Base-by-base conservation (phyloP, 2,113 vertebrate species). In the Notiomystis cincta region DNA sequence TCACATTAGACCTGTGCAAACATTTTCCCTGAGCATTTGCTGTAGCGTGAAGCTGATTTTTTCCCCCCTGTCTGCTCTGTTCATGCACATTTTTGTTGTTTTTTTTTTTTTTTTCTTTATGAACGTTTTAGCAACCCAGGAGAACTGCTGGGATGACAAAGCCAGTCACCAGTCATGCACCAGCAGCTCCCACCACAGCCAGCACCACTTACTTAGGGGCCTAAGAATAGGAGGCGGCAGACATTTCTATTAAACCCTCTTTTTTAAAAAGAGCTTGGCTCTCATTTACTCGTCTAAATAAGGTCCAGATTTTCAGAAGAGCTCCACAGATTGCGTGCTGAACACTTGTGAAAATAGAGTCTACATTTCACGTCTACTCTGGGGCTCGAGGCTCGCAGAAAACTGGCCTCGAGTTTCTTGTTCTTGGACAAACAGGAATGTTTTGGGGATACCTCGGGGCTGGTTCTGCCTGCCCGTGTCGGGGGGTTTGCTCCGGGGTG, bases 301-400 rank as follows among this genome's bases (percentile, higher is more conserved):
- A 95, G 69, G 95, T 96, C 93, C 95, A 97, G 96, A 95, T 96
- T 97, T 96, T 94, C 88, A 86, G 94, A 96, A 71, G 88, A 90
- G 86, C 90, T 96, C 88, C 64, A 31, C 19, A 81, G 93, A 85
- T 94, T 96, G 90, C 76, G 33, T 94, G 92, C 95, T 65, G 95
- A 96, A 90, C 95, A 94, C 95, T 95, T 97, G 93, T 95, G 96
- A 93, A 97, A 97, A 96, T 90, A 96, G 75, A 93, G 93, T 71
- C 92, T 87, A 60, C 82, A 53, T 95, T 95, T 96, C 92, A 89
- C 3, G 0, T 93, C 93, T 94, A 82, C 80, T 83, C 83, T 57
- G 92, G 80, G 95, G 88, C 90, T 95, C 88, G 7, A 58, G 82
- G 65, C 53, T 94, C 37, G 15, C 86, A 90, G 76, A 89, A 79